These are phyloP conservation scores for Hermatobates lingyangjiaoensis DNA, from an alignment of 1,140 invertebrate genomes.

Conservation along the genomic window DNA sequence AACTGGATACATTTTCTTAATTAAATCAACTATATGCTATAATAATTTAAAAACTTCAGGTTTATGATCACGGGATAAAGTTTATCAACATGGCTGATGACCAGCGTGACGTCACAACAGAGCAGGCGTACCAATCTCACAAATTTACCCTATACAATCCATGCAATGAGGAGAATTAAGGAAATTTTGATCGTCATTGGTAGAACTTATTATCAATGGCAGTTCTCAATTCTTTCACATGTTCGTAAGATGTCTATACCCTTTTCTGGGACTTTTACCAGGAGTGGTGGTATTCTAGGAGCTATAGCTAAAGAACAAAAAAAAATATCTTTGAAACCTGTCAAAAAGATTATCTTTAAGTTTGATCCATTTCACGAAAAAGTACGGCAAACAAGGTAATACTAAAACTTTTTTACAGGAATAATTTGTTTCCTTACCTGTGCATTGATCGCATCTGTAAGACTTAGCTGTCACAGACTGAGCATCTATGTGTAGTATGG, in stretches of 20 bases:
- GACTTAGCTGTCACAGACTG: slow-evolving; percentile 37
- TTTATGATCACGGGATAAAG: background rate
- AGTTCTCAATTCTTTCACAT: background rate
- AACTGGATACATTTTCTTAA: slow-evolving; percentile 30
- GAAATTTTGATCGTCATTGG: too few relatives aligned
- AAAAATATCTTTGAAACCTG: slow-evolving; percentile 51
- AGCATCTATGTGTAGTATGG: slow-evolving; percentile 31
- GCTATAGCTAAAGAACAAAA: slow-evolving; percentile 17
- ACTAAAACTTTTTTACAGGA: too few relatives aligned
- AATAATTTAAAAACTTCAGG: slow-evolving; percentile 3
- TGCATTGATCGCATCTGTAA: slow-evolving; percentile 34
- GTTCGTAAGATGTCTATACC: slow-evolving; percentile 17
- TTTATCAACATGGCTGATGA: slow-evolving; percentile 15
- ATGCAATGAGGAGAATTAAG: too few relatives aligned
- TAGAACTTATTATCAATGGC: too few relatives aligned
- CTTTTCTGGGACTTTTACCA: slow-evolving; percentile 14
- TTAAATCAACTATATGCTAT: background rate
- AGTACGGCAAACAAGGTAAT: slow-evolving; percentile 47
- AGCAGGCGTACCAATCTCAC: background rate
- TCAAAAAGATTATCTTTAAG: slow-evolving; percentile 49
- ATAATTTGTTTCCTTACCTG: too few relatives aligned
- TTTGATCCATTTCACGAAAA: slow-evolving; percentile 68
- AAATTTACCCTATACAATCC: too few relatives aligned
- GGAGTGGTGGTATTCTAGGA: slow-evolving; percentile 13
- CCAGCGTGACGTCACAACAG: slow-evolving; percentile 1